Conservation (phyloP, 2,113 vertebrate genomes). For the Rhea pennata region DNA sequence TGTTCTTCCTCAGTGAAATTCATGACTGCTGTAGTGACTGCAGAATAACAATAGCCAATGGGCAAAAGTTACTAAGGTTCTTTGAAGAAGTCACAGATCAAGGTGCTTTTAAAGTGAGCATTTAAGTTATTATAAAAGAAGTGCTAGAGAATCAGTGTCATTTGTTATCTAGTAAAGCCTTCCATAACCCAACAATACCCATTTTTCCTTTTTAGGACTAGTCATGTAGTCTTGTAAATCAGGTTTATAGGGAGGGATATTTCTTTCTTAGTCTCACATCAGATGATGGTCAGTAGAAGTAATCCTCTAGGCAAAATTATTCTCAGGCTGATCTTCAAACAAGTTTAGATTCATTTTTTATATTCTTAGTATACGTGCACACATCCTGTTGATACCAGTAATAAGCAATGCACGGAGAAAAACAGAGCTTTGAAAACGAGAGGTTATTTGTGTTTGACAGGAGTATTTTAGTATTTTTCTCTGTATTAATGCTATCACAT, state of each 20-base stretch:
- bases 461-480: conserved; percentile 18
- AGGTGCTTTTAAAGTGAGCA: conserved; percentile 43
- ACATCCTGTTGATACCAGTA: conserved; percentile 18
- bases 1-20: conserved; percentile 48
- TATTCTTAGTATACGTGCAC: not conserved
- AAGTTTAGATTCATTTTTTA: conserved; percentile 49
- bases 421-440: conserved; percentile 44
- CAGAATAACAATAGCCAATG: conserved; percentile 17
- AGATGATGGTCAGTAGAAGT: conserved; percentile 38
- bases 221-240: conserved; percentile 35
- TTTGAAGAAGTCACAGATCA: conserved; percentile 32
- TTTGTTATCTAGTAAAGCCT: conserved; percentile 13
- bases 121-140: not conserved
- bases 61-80: conserved; percentile 20
- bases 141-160: not conserved
- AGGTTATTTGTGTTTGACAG: conserved; percentile 32
- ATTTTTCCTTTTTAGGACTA: not conserved
- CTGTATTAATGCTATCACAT: conserved; percentile 25
- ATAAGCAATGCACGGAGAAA: conserved; percentile 8
- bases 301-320: conserved; percentile 50
- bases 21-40: not conserved
- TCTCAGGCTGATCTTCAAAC: conserved; percentile 11
- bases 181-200: not conserved
- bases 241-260: conserved; percentile 28
- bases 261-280: conserved; percentile 49